phyloP scores from a whole-genome alignment of 2,797 vertebrate genomes.

The Ammospiza maritima region DNA sequence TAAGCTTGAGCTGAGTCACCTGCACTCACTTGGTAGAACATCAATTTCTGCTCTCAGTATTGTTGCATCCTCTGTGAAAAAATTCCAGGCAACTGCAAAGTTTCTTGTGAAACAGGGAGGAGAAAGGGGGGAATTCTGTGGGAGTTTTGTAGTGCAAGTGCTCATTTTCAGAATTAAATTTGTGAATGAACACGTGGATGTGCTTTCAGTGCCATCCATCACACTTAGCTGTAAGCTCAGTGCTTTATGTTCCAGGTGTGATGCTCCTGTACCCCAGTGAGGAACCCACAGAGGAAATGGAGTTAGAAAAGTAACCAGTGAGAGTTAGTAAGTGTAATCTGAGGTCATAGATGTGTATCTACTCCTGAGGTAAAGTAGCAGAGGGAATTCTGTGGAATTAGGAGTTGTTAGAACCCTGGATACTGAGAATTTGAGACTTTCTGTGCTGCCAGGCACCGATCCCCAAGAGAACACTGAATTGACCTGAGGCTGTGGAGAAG shows the following conservation, averaged over 20 bases:
- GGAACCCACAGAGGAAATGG: neutral
- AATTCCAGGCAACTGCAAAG: neutral
- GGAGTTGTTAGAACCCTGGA: neutral
- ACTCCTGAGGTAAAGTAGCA: fast-evolving
- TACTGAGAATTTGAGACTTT: neutral
- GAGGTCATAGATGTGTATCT: neutral
- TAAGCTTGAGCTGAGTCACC: conserved; percentile 3
- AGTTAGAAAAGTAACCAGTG: neutral
- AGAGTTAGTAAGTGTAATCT: neutral
- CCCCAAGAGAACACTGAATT: neutral
- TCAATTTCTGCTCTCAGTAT: neutral
- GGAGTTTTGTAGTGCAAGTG: neutral
- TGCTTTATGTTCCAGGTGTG: neutral
- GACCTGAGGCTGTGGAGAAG: neutral
- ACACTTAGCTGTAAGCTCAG: neutral
- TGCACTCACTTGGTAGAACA: neutral
- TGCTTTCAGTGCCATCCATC: neutral
- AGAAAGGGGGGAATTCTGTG: neutral
- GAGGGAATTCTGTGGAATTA: neutral
- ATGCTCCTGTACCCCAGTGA: neutral
- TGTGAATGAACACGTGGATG: neutral
- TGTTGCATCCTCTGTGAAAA: neutral
- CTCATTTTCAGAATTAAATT: neutral
- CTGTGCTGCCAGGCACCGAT: neutral
- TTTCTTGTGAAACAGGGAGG: neutral